Evolutionary conservation across 2,797 vertebrate genomes (phyloP).

Genomic region (Acanthurus leucopareius): DNA sequence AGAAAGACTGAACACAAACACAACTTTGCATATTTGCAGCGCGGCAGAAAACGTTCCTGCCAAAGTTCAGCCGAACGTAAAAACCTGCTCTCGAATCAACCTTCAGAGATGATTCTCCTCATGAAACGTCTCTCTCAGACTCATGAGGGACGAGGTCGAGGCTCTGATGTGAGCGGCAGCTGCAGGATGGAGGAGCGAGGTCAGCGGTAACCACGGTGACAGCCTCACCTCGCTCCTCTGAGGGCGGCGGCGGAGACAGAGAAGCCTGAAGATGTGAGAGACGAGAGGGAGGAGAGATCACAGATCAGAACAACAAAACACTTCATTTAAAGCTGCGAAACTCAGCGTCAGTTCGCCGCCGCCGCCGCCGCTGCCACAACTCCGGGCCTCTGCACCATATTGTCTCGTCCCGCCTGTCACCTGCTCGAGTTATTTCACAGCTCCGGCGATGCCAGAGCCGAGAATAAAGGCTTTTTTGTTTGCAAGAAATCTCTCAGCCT

Average conservation of each 20-base stretch:
- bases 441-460: constrained; percentile 9
- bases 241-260: neutral
- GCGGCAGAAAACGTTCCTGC: too few relatives aligned
- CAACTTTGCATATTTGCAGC: too few relatives aligned
- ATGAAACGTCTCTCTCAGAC: constrained; percentile 15
- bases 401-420: constrained; percentile 47
- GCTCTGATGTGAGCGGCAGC: constrained; percentile 26
- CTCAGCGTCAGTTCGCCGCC: neutral
- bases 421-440: constrained; percentile 48
- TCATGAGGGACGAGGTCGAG: constrained; percentile 11
- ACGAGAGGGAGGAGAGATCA: neutral
- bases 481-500: constrained; percentile 38
- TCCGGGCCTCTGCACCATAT: constrained; percentile 27
- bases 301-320: constrained; percentile 7
- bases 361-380: constrained; percentile 20
- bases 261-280: constrained; percentile 25
- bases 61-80: too few relatives aligned
- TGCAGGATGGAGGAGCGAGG: constrained; percentile 23
- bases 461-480: constrained; percentile 50
- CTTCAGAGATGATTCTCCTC: constrained; percentile 12
- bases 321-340: constrained; percentile 23
- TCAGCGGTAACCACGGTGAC: constrained; percentile 40
- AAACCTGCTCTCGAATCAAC: too few relatives aligned
- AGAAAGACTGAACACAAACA: too few relatives aligned
- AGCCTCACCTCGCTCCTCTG: constrained; percentile 4